phyloP scores from a whole-genome alignment of 2,113 vertebrate genomes.

The Delphinapterus leucas region DNA sequence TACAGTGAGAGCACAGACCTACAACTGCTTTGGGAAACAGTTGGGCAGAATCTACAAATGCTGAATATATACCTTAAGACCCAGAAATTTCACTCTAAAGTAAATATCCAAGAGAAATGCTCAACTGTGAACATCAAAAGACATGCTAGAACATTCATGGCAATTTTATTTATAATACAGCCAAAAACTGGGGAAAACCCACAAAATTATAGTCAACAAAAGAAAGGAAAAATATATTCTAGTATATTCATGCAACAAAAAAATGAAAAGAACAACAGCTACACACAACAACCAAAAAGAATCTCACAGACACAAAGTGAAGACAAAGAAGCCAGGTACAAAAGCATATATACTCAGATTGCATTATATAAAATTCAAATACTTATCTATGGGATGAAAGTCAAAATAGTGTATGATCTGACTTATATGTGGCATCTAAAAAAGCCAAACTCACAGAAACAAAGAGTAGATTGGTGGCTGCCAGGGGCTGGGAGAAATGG shows the following conservation, averaged over 20 bases:
- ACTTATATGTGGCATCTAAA: background rate
- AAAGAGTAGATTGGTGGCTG: background rate
- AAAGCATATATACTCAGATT: background rate
- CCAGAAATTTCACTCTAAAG: background rate
- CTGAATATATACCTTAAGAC: background rate
- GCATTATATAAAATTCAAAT: background rate
- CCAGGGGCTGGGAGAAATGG: background rate
- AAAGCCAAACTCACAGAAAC: background rate
- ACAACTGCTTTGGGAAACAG: background rate
- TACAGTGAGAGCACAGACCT: background rate
- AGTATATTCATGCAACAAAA: background rate
- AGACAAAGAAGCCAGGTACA: background rate
- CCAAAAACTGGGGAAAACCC: background rate
- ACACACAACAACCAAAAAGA: background rate
- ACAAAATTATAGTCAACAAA: background rate
- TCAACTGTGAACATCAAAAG: background rate
- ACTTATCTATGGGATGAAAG: background rate
- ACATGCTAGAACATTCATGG: background rate
- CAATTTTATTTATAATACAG: background rate
- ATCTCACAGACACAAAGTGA: background rate
- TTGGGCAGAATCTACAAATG: background rate
- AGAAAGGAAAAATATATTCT: background rate
- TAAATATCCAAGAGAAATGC: background rate
- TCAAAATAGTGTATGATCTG: background rate
- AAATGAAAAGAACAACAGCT: background rate